A percentile compares a stretch with the other conserved stretches of the same genome.
Conservation (phyloP, 2,797 vertebrate genomes). For the Hemibagrus guttatus region DNA sequence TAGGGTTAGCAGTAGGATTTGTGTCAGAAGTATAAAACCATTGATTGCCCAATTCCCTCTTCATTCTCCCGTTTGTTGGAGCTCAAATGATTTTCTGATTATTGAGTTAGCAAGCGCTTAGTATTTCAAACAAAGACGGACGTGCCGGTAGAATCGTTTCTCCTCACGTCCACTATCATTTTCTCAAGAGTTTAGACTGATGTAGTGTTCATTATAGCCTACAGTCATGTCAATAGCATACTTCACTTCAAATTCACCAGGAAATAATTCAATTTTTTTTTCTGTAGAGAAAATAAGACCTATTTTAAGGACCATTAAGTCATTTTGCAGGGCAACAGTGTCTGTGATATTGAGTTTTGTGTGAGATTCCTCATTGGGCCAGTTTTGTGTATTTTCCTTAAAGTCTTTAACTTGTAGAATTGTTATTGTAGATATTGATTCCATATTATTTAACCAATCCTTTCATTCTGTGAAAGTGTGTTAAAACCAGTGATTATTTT, state of each 20-base stretch:
- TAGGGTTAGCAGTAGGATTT: background rate
- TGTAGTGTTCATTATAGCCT: background rate
- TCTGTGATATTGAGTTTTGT: background rate
- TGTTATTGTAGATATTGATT: background rate
- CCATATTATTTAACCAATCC: background rate
- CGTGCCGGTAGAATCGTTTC: background rate
- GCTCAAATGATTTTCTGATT: constrained; percentile 20
- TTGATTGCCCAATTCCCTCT: background rate
- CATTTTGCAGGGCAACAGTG: background rate
- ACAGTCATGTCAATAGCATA: constrained; percentile 14
- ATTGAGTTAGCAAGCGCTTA: constrained; percentile 4
- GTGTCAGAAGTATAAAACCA: background rate
- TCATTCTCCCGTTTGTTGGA: background rate
- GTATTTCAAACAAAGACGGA: background rate
- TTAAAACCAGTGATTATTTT: background rate
- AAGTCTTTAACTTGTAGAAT: background rate
- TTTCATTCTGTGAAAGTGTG: background rate
- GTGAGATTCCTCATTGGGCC: too few relatives aligned
- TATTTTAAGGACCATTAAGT: background rate
- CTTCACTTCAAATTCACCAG: background rate
- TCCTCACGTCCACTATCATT: background rate
- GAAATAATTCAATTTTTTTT: background rate
- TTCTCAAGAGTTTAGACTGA: background rate
- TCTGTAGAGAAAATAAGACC: background rate
- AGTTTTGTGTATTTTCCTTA: background rate